These are phyloP conservation scores for Plutella xylostella DNA, from an alignment of 2,888 invertebrate species.

Conservation along the genomic window DNA sequence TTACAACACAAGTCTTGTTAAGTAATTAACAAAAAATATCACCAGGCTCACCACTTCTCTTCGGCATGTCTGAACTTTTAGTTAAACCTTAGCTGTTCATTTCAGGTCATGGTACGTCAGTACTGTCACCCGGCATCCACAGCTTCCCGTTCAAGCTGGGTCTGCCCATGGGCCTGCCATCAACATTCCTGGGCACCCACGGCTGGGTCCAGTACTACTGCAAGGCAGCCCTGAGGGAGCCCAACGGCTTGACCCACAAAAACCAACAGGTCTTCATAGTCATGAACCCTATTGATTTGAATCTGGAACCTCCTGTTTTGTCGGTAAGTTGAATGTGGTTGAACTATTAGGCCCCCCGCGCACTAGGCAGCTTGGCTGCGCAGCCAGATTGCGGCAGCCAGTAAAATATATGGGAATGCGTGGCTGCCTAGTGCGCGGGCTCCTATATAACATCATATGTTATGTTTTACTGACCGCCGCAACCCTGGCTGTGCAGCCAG, in stretches of 20 bases:
- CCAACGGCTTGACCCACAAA: conserved; percentile 90
- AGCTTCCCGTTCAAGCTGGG: conserved; percentile 95
- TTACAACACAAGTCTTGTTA: too few relatives aligned
- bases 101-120: conserved; percentile 82
- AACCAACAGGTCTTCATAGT: conserved; percentile 98
- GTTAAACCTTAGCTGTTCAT: too few relatives aligned
- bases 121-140: conserved; percentile 92
- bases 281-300: conserved; percentile 95
- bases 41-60: too few relatives aligned
- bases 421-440: too few relatives aligned
- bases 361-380: too few relatives aligned
- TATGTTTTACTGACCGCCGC: too few relatives aligned
- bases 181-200: conserved; percentile 92
- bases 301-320: conserved; percentile 87
- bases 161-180: conserved; percentile 88
- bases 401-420: too few relatives aligned
- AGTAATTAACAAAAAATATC: too few relatives aligned
- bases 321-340: conserved; percentile 73
- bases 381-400: too few relatives aligned
- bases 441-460: too few relatives aligned
- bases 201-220: conserved; percentile 97
- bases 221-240: conserved; percentile 89
- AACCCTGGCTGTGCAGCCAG: too few relatives aligned
- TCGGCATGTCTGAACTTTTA: too few relatives aligned
- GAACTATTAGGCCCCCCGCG: neutral